These are phyloP conservation scores for Ptychoptera albimana DNA, from an alignment of 2,888 invertebrate species.

Conservation along the genomic window DNA sequence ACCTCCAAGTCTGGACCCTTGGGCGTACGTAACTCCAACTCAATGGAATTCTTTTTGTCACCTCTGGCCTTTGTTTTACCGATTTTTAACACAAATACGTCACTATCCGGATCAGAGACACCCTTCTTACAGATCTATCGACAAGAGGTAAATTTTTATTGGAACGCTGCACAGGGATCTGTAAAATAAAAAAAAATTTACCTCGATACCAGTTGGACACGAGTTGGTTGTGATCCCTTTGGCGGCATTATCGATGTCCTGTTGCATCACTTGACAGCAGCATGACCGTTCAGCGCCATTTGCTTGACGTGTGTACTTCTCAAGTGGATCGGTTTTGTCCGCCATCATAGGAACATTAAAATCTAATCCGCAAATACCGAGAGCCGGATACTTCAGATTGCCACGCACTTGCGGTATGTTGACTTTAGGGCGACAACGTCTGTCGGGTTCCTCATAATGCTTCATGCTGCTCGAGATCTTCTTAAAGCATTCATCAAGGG, in stretches of 20 bases:
- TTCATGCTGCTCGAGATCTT: no score
- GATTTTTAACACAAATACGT: conserved; percentile 53
- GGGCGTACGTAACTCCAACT: conserved; percentile 59
- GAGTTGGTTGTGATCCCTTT: conserved; percentile 16
- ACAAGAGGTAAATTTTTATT: neutral
- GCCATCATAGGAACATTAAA: conserved; percentile 14
- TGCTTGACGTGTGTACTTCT: neutral
- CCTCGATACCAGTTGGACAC: conserved; percentile 24
- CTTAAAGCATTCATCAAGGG: no score
- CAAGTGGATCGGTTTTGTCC: conserved; percentile 20
- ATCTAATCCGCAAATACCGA: conserved; percentile 19
- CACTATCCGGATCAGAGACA: conserved; percentile 46
- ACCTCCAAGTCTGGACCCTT: conserved; percentile 42
- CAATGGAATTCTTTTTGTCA: conserved; percentile 46
- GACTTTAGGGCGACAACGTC: no score
- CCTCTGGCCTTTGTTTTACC: conserved; percentile 58
- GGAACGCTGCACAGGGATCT: no score
- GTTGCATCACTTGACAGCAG: conserved; percentile 24
- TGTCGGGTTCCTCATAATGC: no score
- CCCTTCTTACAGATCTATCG: conserved; percentile 26
- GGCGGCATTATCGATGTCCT: conserved; percentile 21
- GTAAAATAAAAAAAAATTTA: conserved; percentile 13
- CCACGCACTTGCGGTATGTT: conserved; percentile 17
- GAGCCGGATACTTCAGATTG: conserved; percentile 26
- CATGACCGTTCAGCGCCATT: conserved; percentile 14